Evolutionary conservation across 23 tunicate species (phyloP).

Genomic region (Trididemnum clinides): DNA sequence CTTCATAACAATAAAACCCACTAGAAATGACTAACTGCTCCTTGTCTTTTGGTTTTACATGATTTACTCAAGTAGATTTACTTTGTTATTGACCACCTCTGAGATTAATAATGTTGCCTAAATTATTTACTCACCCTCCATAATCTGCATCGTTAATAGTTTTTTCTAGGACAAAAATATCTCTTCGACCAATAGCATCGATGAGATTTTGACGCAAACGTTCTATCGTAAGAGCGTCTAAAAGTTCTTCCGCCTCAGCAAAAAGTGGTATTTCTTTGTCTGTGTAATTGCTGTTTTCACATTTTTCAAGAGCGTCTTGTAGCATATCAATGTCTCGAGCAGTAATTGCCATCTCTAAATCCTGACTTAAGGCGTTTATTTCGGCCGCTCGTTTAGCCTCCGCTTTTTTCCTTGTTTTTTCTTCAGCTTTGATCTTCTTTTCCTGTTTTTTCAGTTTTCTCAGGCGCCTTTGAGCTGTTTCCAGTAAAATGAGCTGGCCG

Average conservation of each 20-base stretch:
- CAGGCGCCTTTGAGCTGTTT: slow-evolving; percentile 56
- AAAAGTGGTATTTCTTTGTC: slow-evolving; percentile 71
- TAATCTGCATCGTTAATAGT: slow-evolving; percentile 69
- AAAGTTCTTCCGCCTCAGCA: slow-evolving; percentile 61
- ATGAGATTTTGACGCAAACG: slow-evolving; percentile 23
- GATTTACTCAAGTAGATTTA: too few relatives aligned
- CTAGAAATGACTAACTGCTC: too few relatives aligned
- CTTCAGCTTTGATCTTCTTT: slow-evolving; percentile 43
- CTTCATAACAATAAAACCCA: too few relatives aligned
- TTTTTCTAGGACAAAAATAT: slow-evolving; percentile 46
- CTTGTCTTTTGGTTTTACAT: too few relatives aligned
- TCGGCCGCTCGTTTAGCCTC: slow-evolving; percentile 45
- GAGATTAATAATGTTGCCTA: too few relatives aligned
- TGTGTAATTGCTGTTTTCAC: slow-evolving; percentile 69
- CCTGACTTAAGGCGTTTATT: slow-evolving; percentile 40
- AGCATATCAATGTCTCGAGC: slow-evolving; percentile 44
- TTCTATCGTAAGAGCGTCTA: slow-evolving; percentile 48
- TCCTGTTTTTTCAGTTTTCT: slow-evolving; percentile 54
- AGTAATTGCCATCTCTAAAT: slow-evolving; percentile 42
- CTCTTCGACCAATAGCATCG: slow-evolving; percentile 66
- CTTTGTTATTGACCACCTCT: too few relatives aligned
- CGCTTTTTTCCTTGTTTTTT: slow-evolving; percentile 24
- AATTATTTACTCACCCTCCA: slow-evolving; percentile 57
- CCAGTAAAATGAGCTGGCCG: slow-evolving; percentile 35
- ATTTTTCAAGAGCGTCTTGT: slow-evolving; percentile 68